phyloP scores from a whole-genome alignment of 2,888 invertebrate species.

The Rugalucina vietnamica region DNA sequence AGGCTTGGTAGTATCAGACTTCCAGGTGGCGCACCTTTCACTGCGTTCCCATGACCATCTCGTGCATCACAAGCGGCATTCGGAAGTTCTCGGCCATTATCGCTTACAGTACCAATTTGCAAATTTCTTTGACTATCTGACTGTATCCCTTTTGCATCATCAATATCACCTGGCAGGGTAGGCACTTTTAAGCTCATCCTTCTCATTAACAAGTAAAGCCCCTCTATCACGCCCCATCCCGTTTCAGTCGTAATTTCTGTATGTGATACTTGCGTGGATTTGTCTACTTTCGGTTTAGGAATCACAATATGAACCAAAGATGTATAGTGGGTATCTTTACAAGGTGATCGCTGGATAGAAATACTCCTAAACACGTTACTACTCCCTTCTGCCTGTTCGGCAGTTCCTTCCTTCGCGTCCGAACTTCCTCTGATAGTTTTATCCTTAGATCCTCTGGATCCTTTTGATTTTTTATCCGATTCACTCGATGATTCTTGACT shows the following conservation, averaged over 20 bases:
- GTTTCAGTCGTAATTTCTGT: slow-evolving; percentile 68
- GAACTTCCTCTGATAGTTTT: background rate
- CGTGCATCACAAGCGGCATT: too few species aligned
- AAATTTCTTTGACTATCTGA: background rate
- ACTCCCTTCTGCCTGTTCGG: background rate
- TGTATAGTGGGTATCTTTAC: background rate
- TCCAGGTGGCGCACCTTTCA: background rate
- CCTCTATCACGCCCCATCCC: slow-evolving; percentile 61
- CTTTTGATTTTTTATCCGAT: background rate
- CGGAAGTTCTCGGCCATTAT: background rate
- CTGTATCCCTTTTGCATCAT: too few species aligned
- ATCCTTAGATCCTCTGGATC: slow-evolving; percentile 22
- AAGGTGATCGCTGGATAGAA: slow-evolving; percentile 16
- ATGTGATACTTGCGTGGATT: slow-evolving; percentile 59
- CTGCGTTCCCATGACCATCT: background rate
- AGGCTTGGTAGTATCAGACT: background rate
- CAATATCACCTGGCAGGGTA: background rate
- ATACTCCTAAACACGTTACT: slow-evolving; percentile 40
- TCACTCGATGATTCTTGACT: slow-evolving; percentile 8
- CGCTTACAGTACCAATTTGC: background rate
- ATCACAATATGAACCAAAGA: slow-evolving; percentile 39
- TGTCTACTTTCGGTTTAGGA: slow-evolving; percentile 59
- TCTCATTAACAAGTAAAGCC: slow-evolving; percentile 41
- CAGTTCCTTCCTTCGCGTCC: background rate
- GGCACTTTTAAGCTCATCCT: slow-evolving; percentile 29